A percentile compares a stretch with the other conserved stretches of the same genome.
These are phyloP conservation scores for Pachyseris speciosa DNA, from an alignment of 64 coral and sea anemone species.

Conservation along the genomic window DNA sequence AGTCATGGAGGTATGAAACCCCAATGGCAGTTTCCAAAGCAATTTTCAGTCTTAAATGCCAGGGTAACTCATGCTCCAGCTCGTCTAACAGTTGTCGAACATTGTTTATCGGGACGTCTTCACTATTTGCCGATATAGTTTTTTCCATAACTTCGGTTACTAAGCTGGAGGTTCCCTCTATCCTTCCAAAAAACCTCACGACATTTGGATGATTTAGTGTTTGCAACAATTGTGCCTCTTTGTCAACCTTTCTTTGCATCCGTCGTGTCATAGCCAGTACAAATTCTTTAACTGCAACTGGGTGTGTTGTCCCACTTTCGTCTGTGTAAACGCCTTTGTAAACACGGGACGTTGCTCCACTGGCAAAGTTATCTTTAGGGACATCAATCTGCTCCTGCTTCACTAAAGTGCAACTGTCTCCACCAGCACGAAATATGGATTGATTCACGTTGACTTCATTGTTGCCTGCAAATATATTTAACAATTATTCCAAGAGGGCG, in stretches of 20 bases:
- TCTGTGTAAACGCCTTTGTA: slow-evolving; percentile 24
- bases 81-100: slow-evolving; percentile 29
- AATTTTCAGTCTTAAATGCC: slow-evolving; percentile 4
- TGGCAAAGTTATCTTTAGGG: background rate
- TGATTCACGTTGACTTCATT: background rate
- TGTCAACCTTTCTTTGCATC: slow-evolving; percentile 11
- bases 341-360: background rate
- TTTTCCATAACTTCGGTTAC: background rate
- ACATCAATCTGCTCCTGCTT: background rate
- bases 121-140: background rate
- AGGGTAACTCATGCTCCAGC: background rate
- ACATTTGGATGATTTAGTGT: slow-evolving; percentile 29
- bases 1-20: background rate
- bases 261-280: background rate
- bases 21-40: slow-evolving; percentile 16
- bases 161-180: background rate
- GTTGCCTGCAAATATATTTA: background rate
- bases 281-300: slow-evolving; percentile 43
- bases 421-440: slow-evolving; percentile 1
- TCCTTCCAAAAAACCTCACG: background rate
- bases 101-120: background rate
- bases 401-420: background rate
- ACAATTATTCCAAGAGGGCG: too few species aligned
- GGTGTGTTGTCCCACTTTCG: background rate
- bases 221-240: slow-evolving; percentile 5